These are phyloP conservation scores for Aldabrachelys gigantea DNA, from an alignment of 2,113 vertebrate species.

Conservation along the genomic window DNA sequence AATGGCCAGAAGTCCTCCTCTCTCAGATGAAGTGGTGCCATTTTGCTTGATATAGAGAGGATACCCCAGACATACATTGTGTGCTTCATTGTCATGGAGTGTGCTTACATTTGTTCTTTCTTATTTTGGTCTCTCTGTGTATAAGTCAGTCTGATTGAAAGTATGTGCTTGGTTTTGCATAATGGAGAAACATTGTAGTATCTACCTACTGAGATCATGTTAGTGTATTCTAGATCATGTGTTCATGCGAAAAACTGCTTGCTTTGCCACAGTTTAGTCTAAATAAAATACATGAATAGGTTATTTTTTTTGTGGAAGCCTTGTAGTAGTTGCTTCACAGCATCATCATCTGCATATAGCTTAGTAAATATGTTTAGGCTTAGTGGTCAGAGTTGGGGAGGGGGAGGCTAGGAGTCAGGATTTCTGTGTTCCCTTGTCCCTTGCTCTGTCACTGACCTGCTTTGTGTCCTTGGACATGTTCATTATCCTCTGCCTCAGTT, in stretches of 20 bases:
- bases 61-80: rapidly evolving
- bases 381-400: not conserved
- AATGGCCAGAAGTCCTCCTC: not conserved
- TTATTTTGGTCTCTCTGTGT: not conserved
- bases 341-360: not conserved
- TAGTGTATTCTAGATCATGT: not conserved
- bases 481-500: not conserved
- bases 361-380: not conserved
- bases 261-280: not conserved
- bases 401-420: not conserved
- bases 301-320: not conserved
- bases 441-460: not conserved
- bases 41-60: rapidly evolving
- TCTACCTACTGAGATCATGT: not conserved
- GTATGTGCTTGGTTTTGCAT: not conserved
- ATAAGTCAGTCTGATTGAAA: not conserved
- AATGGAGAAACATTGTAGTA: not conserved
- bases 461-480: not conserved
- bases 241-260: too few species aligned
- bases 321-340: not conserved
- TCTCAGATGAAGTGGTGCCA: rapidly evolving
- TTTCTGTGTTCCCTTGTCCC: not conserved
- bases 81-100: not conserved
- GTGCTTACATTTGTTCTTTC: not conserved
- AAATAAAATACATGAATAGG: not conserved